A percentile compares a stretch with the other conserved stretches of the same genome.
These are phyloP conservation scores for Harpegnathos saltator DNA, from an alignment of 1,140 invertebrate genomes.

Conservation along the genomic window DNA sequence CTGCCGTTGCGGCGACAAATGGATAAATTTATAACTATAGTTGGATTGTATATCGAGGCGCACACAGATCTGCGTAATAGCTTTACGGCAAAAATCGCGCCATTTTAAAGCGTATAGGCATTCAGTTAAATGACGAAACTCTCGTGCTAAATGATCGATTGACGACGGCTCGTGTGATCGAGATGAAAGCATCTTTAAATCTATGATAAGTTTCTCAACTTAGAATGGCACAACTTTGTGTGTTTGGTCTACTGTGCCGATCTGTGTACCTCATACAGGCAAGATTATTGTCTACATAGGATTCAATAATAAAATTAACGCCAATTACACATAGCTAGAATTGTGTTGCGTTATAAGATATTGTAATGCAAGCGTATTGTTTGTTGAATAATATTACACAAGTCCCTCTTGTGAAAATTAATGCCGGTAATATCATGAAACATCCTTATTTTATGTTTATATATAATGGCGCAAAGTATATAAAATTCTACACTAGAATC, in stretches of 20 bases:
- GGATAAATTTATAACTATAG: slow-evolving; percentile 75
- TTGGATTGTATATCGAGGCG: slow-evolving; percentile 69
- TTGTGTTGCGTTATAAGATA: slow-evolving; percentile 69
- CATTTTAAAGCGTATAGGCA: too few relatives aligned
- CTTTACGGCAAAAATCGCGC: too few relatives aligned
- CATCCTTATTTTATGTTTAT: slow-evolving; percentile 16
- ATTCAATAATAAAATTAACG: slow-evolving; percentile 80
- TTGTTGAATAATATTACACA: slow-evolving; percentile 59
- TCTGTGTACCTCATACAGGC: slow-evolving; percentile 66
- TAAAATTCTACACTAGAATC: slow-evolving; percentile 61
- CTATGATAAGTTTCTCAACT: too few relatives aligned
- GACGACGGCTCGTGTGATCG: too few relatives aligned
- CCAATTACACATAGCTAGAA: slow-evolving; percentile 72
- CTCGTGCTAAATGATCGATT: too few relatives aligned
- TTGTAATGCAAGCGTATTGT: slow-evolving; percentile 63
- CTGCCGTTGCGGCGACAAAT: slow-evolving; percentile 68
- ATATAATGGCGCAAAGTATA: slow-evolving; percentile 31
- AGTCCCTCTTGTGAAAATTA: slow-evolving; percentile 5
- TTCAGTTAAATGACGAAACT: too few relatives aligned
- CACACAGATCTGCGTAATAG: too few relatives aligned
- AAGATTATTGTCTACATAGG: slow-evolving; percentile 78
- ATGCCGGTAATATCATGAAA: slow-evolving; percentile 27
- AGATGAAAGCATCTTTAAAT: too few relatives aligned
- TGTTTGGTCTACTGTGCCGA: too few relatives aligned
- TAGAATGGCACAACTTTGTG: too few relatives aligned